Evolutionary conservation across 2,888 invertebrate species (phyloP), one percentile per base, ranked within the genome.

Genomic region (Ornithoptera alexandrae): DNA sequence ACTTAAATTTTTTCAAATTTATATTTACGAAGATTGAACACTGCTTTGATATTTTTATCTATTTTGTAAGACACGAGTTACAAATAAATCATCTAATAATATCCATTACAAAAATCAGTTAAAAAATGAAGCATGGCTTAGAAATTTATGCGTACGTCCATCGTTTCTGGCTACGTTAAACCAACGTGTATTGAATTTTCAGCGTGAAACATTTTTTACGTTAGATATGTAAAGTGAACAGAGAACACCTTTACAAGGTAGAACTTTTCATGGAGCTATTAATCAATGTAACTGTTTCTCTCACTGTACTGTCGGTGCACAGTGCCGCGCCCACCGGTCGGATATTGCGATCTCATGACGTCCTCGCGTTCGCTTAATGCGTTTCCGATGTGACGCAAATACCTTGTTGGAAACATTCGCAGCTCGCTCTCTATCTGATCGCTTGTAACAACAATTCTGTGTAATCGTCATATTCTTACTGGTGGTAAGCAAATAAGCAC

Each of bases 321-420:
- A 73, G 68, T 73, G 72, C 70, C 68, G 74, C 77, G 77, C 4
- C 22, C 2, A 15, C 79, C 81, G 83, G 83, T 86, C 89, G 91
- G 90, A 92, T 90, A 91, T 91, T 91, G 88, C 85, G 84, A 86
- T 88, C 85, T 85, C 83, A 83, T 79, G 81, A 81, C 85, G 81
- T 84, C 84, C 85, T 84, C 85, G 84, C 72, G 82, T 78, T 81
- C 82, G 82, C 82, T 84, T 87, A 89, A 90, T 90, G 87, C 81
- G 87, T 90, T 91, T 91, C 92, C 92, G 87, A 90, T 89, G 89
- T 88, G 90, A 84, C 85, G 86, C 84, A 89, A 90, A 89, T 89
- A 87, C 84, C 80, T 85, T 85, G 87, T 87, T 88, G 82, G 53
- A 87, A 84, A 77, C 80, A 60, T 64, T 71, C 61, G 39, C 60